A percentile compares a stretch with the other conserved stretches of the same genome.
Conservation (phyloP, 1,140 invertebrate genomes). For the Drosophila tropicalis region DNA sequence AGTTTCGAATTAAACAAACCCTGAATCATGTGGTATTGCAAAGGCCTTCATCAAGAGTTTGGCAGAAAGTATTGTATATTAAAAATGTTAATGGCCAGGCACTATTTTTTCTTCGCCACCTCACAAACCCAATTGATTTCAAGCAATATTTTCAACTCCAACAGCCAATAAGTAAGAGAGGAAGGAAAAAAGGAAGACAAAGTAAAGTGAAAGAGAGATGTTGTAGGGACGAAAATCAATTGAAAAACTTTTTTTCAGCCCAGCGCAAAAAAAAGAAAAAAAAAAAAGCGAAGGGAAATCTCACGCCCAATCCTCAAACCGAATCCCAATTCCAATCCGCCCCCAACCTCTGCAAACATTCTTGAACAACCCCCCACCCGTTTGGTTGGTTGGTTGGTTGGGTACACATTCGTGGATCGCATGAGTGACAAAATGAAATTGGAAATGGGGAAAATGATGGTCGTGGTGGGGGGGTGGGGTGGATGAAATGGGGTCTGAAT, state of each 20-base stretch:
- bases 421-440: constrained; percentile 68
- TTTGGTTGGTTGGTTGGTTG: constrained; percentile 41
- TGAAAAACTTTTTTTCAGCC: constrained; percentile 64
- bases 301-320: constrained; percentile 54
- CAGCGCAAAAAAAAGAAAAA: not conserved
- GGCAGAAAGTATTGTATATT: constrained; percentile 41
- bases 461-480: no score
- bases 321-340: not conserved
- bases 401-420: constrained; percentile 60
- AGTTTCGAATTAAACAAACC: constrained; percentile 61
- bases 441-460: constrained; percentile 1
- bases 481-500: constrained; percentile 30
- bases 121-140: constrained; percentile 75
- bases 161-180: constrained; percentile 15
- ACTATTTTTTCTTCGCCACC: constrained; percentile 47
- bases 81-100: constrained; percentile 70
- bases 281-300: constrained; percentile 25
- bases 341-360: not conserved
- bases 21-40: constrained; percentile 31
- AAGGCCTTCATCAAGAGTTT: not conserved
- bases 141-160: constrained; percentile 76
- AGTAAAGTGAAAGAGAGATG: constrained; percentile 20
- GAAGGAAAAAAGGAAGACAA: constrained; percentile 29
- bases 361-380: constrained; percentile 6
- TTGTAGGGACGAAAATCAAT: constrained; percentile 61